Base-by-base conservation (phyloP, 2,113 vertebrate genomes). In the Petroica traversi region DNA sequence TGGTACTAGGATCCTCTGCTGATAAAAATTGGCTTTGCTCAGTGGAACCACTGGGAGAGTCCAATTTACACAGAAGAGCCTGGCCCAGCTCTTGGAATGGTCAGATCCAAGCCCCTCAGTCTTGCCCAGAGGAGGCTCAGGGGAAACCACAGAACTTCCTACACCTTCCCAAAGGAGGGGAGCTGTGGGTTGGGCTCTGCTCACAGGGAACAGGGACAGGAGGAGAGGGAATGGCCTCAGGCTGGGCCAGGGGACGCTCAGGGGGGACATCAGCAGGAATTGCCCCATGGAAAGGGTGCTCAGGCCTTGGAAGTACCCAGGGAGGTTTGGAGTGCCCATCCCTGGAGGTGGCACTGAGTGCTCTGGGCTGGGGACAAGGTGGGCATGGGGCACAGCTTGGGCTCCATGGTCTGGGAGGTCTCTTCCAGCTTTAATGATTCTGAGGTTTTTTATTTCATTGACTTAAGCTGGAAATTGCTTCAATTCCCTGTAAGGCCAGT, bases 371-470 rank as follows among this genome's bases (percentile, higher is more conserved):
- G 61, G 12, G 33, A 81, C 52, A 74, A 0, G 38, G 24, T 45
- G 45, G 36, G 15, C 0, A 33, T n/a, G 0, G 1, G 45, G 23
- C 28, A 59, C 45, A 59, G 7, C 1, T 2, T 12, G 72, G 24
- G 12, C 16, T 45, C 1, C 0, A 13, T 38, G 67, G 28, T 1
- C 28, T 81, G 9, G 41, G 33, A 58, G 8, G 16, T 1, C 38
- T 74, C 1, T 59, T 59, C 7, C 24, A 67, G 6, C 24, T 13
- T 52, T 9, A 74, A 9, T 38, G 51, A 66, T 28, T 8, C 9
- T 49, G 19, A 4, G 19, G 46, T 72, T 40, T 69, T 55, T 26
- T 2, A 14, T 46, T 81, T 66, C 58, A 2, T 25, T 55, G 36
- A 14, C 45, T 78, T 48, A 12, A 85, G 6, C 16, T 54, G 24